Evolutionary conservation across 2,797 vertebrate genomes (phyloP).

Genomic region (Pseudocheirus occidentalis): DNA sequence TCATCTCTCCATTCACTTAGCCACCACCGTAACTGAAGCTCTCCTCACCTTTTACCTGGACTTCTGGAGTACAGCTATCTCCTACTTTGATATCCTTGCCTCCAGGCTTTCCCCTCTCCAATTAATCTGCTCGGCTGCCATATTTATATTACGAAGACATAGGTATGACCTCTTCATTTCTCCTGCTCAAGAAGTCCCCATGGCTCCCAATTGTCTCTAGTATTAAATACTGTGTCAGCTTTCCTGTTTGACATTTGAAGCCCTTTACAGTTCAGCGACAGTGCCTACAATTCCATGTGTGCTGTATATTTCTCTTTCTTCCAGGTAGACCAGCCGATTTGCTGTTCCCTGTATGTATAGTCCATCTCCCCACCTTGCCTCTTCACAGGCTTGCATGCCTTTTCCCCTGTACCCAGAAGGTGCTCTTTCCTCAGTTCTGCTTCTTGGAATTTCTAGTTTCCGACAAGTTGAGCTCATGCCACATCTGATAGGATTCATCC

Average conservation of each 20-base stretch:
- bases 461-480: background rate
- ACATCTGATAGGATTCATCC: background rate
- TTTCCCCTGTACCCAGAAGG: background rate
- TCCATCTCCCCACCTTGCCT: background rate
- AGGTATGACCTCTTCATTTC: background rate
- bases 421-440: background rate
- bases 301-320: background rate
- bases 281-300: background rate
- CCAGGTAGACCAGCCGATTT: background rate
- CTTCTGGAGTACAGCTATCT: background rate
- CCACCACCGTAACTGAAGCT: background rate
- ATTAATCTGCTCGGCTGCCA: background rate
- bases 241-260: background rate
- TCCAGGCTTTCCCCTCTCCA: background rate
- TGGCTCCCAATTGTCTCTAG: background rate
- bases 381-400: background rate
- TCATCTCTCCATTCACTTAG: background rate
- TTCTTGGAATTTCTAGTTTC: background rate
- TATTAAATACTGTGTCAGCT: background rate
- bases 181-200: background rate
- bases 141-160: background rate
- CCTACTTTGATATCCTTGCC: background rate
- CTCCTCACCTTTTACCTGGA: background rate
- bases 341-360: background rate
- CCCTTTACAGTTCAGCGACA: background rate